Base-by-base conservation (phyloP, 2,113 vertebrate species). In the Lamprotornis superbus region DNA sequence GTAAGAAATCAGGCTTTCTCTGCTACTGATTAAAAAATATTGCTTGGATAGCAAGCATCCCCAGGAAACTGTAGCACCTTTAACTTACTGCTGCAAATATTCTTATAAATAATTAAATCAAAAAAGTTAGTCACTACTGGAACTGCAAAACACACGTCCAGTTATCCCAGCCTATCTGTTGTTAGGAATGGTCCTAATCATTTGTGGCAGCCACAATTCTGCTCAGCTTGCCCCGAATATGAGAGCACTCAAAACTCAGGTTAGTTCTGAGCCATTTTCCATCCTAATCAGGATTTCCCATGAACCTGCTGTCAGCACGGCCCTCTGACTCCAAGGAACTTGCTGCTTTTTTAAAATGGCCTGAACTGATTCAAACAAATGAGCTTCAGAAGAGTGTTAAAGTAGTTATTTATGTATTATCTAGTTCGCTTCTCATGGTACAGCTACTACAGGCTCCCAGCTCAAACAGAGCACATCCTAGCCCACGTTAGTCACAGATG, bases 61-160 rank as follows among this genome's bases (percentile, higher is more conserved):
- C 9, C 39, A 33, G 14, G 93, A 89, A 65, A 19, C n/a, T 65
- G 49, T 39, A 75, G 12, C 18, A 39, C 57, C 89, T 84, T 83
- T 53, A 89, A 64, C 11, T 80, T 77, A 87, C 15, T 2, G 0
- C 9, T 89, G 52, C 78, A 83, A 92, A 83, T 13, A 52, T 83
- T 91, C 21, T 80, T 63, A 52, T 90, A 67, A 87, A 78, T 15
- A 85, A 87, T 92, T 90, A 60, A 94, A 87, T 89, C 40, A 81
- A 89, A 74, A 39, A 53, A 87, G 28, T 49, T 49, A 82, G 25
- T 82, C 73, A 61, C 63, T 74, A 42, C 13, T 57, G 31, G 77
- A 88, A 80, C 59, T 53, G 68, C 33, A 93, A 39, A 12, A 56
- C 40, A 67, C 40, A 63, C 0, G 0, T 64, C 53, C 53, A 15